phyloP scores from a whole-genome alignment of 2,888 invertebrate species.

The Cheilosia soror region DNA sequence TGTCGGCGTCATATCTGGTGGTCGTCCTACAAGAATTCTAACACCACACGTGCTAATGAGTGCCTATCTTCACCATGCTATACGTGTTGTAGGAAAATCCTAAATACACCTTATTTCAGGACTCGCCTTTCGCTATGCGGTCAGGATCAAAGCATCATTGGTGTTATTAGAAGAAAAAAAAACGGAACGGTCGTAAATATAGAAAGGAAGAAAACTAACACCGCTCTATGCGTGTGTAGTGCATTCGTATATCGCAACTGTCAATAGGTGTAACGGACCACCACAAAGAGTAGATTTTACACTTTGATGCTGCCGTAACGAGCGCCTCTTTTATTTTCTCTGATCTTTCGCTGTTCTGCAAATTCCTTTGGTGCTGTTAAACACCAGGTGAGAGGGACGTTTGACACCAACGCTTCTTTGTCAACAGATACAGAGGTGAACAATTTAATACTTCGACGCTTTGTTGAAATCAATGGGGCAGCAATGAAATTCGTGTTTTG shows the following conservation, averaged over 20 bases:
- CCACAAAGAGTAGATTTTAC: constrained; percentile 82
- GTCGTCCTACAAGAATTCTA: constrained; percentile 51
- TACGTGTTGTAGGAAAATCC: constrained; percentile 52
- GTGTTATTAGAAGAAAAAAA: constrained; percentile 62
- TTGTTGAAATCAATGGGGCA: constrained; percentile 58
- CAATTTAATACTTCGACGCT: constrained; percentile 78
- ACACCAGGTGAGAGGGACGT: constrained; percentile 76
- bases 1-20: constrained; percentile 43
- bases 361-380: constrained; percentile 75
- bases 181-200: constrained; percentile 41
- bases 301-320: constrained; percentile 83
- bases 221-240: constrained; percentile 35
- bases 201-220: constrained; percentile 67
- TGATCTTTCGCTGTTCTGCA: constrained; percentile 81
- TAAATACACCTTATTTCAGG: constrained; percentile 63
- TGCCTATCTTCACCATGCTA: constrained; percentile 56
- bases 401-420: constrained; percentile 76
- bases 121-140: constrained; percentile 36
- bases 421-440: constrained; percentile 80
- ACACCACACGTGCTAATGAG: constrained; percentile 77
- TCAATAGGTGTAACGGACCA: constrained; percentile 79
- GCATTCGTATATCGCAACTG: constrained; percentile 23
- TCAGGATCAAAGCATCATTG: constrained; percentile 61
- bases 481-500: constrained; percentile 58
- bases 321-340: constrained; percentile 78